Conservation (phyloP, 2,113 vertebrate genomes). For the Columbina picui region DNA sequence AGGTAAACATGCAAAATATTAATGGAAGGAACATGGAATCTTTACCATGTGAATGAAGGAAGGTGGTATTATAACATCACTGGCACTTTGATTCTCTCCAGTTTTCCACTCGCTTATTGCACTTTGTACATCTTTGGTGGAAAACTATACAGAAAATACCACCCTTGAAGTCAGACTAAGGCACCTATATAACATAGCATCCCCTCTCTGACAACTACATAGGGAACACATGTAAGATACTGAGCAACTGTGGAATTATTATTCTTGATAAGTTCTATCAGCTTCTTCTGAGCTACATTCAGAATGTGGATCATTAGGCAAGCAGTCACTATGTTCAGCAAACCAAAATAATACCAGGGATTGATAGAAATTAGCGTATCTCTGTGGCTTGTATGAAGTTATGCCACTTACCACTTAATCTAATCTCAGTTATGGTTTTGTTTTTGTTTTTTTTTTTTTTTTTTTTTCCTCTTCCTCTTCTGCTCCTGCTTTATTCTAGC, state of each 20-base stretch:
- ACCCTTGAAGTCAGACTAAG: not conserved
- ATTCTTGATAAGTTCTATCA: not conserved
- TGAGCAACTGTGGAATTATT: not conserved
- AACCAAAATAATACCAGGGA: not conserved
- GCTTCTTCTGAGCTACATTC: not conserved
- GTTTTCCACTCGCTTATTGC: not conserved
- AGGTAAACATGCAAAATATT: not conserved
- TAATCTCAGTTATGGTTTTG: not conserved
- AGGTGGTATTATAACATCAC: not conserved
- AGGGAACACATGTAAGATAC: not conserved
- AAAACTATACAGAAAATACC: not conserved
- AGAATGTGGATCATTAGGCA: not conserved
- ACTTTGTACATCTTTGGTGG: not conserved
- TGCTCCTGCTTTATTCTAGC: not conserved
- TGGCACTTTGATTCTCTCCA: not conserved
- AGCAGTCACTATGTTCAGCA: not conserved
- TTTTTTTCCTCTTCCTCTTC: accelerated
- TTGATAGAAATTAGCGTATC: not conserved
- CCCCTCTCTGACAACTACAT: not conserved
- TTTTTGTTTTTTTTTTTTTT: too few species aligned
- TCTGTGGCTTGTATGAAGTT: not conserved
- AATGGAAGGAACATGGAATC: not conserved
- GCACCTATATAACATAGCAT: not conserved
- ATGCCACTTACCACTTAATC: not conserved
- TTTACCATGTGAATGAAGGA: not conserved